Evolutionary conservation across 2,888 invertebrate genomes (phyloP), one percentile per base, ranked within the genome.

Genomic region (Agrochola lychnidis): DNA sequence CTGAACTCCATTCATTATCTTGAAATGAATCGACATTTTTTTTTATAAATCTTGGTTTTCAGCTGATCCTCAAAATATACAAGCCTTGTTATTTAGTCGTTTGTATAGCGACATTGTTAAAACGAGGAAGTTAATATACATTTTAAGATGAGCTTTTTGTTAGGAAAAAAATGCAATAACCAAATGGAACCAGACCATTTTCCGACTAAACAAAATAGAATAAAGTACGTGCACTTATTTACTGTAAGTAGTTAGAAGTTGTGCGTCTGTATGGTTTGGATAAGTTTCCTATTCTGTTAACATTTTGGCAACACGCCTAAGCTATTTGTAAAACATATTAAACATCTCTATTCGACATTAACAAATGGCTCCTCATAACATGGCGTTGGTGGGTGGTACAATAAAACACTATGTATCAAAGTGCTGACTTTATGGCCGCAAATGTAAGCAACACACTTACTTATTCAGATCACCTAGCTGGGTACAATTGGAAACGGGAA

Each of bases 1-100:
- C 92, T 88, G 89, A 94, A 93, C 91, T 92, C 88, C 88, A 90
- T 91, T 92, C 92, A 92, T 93, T 93, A 92, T 92, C 90, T 89
- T 85, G 86, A 91, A 93, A 91, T 92, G 92, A 93, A 90, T 91
- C 89, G 88, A 88, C 89, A 88, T 90, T 93, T 91, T 66, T 91
- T n/a, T 86, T 76, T 64, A 42, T 25, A 86, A 88, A 88, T 88
- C 87, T 88, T 83, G 87, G 86, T 88, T 90, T 90, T 88, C 83
- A 88, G 88, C 85, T 82, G 71, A 79, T 85, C 87, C 86, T 83
- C 69, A 76, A 84, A 84, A 77, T 78, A 78, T 83, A 79, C 80
- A 71, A 57, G n/a, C n/a, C 77, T 76, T 66, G 62, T 79, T 82
- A 83, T 82, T 83, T 79, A 71, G 62, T 45, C 64, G 53, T 59